Evolutionary conservation across 2,113 vertebrate species (phyloP).

Genomic region (Entomyzon cyanotis): DNA sequence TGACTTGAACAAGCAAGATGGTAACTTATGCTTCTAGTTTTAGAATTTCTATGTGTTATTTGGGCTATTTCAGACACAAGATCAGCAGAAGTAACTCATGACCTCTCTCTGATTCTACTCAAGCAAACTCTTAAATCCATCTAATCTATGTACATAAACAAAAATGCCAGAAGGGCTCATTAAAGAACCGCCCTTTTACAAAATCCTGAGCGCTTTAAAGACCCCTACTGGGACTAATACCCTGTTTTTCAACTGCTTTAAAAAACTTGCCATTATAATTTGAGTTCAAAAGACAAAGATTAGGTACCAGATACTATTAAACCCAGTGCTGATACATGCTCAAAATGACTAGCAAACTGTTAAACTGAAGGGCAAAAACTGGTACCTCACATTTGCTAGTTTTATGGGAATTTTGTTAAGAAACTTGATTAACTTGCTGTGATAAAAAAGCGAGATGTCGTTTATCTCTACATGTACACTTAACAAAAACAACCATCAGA

Average conservation of each 20-base stretch:
- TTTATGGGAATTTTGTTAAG: background rate
- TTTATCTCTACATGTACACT: background rate
- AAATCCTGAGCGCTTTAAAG: background rate
- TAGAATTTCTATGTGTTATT: background rate
- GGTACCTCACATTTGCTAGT: background rate
- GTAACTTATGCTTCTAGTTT: background rate
- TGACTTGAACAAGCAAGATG: background rate
- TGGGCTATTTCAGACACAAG: background rate
- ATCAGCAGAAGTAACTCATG: background rate
- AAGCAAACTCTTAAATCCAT: background rate
- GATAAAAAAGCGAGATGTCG: background rate
- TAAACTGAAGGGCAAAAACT: background rate
- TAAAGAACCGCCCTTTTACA: background rate
- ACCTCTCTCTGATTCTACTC: background rate
- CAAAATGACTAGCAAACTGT: background rate
- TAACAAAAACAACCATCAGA: background rate
- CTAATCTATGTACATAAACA: background rate
- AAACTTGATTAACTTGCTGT: background rate
- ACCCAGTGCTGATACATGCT: background rate
- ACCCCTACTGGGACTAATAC: background rate
- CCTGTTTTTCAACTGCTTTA: background rate
- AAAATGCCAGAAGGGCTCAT: background rate
- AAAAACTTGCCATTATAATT: background rate
- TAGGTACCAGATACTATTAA: background rate
- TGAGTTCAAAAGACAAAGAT: background rate